Evolutionary conservation across 30 jellyfish, hydroid and myxozoan species (phyloP), one percentile per base, ranked within the genome.

Genomic region (Clytia hemisphaerica): DNA sequence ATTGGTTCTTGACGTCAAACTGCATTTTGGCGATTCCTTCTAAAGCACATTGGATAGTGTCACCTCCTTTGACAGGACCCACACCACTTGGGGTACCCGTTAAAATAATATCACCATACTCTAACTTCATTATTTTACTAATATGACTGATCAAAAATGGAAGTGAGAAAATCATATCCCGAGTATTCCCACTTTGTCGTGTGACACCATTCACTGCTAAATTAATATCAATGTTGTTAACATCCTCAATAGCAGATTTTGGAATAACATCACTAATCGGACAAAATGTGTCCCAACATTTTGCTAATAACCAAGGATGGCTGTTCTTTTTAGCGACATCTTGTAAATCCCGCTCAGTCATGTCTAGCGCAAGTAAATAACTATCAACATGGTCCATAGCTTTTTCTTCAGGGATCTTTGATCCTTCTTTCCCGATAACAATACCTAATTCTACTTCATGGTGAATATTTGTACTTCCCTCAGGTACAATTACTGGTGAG

Each of bases 61-160:
- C 87, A 3, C 97, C 97, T 45, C 93, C 31, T 7, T 15, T 49
- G 1, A 88, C 97, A 18, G 90, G 89, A 30, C 94, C 83, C 27
- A 88, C 97, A 16, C 97, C 97, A 9, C 83, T 53, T 45, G 97
- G 97, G 2, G 97, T 88, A 5, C 97, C 97, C 1, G 94, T 88
- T 24, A 88, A 66, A 61, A 88, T 88, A 12, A 88, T 44, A 71
- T 88, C 97, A 26, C 97, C 97, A 29, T 33, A 26, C 6, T 79
- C 80, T 44, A 88, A 55, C 14, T 84, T 37, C 94, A 79, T 88
- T 9, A 88, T 76, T 12, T 75, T 73, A 72, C 97, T 88, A 58
- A 71, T 74, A 47, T 88, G 76, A 62, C 88, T 88, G 6, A 88
- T 80, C 37, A 88, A 27, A 21, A 67, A 76, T 30, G 97, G 94